phyloP scores from a whole-genome alignment of 2,888 invertebrate genomes.

The Rhaphigaster nebulosa region DNA sequence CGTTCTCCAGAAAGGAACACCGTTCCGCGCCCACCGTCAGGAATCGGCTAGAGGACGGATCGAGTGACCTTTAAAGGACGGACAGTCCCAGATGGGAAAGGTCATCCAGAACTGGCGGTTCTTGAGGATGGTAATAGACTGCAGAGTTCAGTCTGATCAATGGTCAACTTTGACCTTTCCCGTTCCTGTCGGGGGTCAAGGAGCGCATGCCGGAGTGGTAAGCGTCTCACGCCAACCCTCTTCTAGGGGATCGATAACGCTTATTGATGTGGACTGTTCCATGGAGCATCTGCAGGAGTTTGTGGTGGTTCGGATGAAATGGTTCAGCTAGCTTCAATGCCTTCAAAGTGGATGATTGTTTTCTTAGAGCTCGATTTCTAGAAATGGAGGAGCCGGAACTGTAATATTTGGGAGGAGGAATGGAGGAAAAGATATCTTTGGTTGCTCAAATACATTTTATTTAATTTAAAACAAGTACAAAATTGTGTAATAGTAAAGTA shows the following conservation, averaged over 20 bases:
- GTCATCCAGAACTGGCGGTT: not conserved
- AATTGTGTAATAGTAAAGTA: no score
- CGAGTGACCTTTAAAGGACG: slow-evolving; percentile 36
- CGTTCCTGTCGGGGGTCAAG: slow-evolving; percentile 9
- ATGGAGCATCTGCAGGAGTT: not conserved
- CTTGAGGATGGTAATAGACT: not conserved
- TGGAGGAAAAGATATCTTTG: no score
- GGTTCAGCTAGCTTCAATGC: no score
- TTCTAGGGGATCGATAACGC: not conserved
- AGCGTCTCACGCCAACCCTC: slow-evolving; percentile 7
- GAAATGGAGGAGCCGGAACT: no score
- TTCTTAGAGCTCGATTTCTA: not conserved
- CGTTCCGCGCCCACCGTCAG: not conserved
- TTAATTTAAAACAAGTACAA: no score
- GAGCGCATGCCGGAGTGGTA: not conserved
- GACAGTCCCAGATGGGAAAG: slow-evolving; percentile 29
- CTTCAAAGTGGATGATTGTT: not conserved
- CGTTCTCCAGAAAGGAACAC: not conserved
- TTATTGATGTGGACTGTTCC: not conserved
- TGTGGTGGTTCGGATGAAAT: no score
- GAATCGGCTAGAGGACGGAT: not conserved
- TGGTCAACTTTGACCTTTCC: slow-evolving; percentile 43
- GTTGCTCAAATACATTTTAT: no score
- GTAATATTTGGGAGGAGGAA: no score
- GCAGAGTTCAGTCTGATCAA: not conserved